A percentile compares a stretch with the other conserved stretches of the same genome.
Conservation (phyloP, 2,888 invertebrate species). For the Nemotelus nigrinus region DNA sequence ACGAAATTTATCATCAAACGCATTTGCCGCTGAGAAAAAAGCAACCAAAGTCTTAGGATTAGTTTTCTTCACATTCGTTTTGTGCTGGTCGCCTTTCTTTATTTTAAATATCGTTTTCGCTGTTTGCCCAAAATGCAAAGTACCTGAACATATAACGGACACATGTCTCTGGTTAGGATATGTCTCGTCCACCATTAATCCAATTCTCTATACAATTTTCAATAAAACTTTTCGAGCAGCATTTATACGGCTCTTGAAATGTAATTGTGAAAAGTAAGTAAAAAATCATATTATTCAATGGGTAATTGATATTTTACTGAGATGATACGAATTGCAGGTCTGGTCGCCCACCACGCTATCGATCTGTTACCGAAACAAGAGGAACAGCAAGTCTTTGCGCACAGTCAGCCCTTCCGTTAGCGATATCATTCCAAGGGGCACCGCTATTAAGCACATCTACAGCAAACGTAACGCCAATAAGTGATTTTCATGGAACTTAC, state of each 20-base stretch:
- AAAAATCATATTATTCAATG: neutral
- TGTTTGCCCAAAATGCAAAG: constrained; percentile 81
- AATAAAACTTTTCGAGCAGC: constrained; percentile 89
- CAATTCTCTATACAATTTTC: constrained; percentile 93
- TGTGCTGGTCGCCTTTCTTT: constrained; percentile 95
- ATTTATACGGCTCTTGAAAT: constrained; percentile 79
- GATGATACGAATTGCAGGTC: constrained; percentile 67
- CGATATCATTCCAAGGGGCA: constrained; percentile 79
- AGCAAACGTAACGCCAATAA: constrained; percentile 61
- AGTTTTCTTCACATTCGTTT: constrained; percentile 91
- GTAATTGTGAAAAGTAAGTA: constrained; percentile 79
- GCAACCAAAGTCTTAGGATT: constrained; percentile 88
- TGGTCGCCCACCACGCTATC: constrained; percentile 75
- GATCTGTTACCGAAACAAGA: constrained; percentile 75
- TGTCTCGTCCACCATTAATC: constrained; percentile 91
- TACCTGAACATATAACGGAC: constrained; percentile 75
- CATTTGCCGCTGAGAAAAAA: constrained; percentile 92
- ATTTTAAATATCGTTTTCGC: constrained; percentile 87
- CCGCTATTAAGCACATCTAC: constrained; percentile 63
- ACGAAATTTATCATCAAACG: constrained; percentile 78
- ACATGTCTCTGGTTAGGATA: constrained; percentile 92
- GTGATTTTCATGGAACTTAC: constrained; percentile 63
- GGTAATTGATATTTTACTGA: constrained; percentile 13
- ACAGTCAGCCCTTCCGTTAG: constrained; percentile 77
- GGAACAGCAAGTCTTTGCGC: constrained; percentile 78